phyloP scores from a whole-genome alignment of 2,113 vertebrate genomes.

The Garra rufa region DNA sequence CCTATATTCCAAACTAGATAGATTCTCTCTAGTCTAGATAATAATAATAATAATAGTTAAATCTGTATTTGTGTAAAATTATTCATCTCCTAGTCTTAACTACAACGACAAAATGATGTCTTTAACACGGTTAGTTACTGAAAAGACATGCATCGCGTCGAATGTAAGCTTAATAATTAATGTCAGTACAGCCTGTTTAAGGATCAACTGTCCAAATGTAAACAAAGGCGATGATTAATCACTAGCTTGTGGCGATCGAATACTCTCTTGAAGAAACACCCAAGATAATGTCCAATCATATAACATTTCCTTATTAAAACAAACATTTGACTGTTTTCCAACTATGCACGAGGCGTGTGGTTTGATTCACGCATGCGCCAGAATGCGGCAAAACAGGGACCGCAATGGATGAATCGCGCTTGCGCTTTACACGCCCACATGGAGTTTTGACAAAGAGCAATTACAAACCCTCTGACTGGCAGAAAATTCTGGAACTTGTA shows the following conservation, averaged over 20 bases:
- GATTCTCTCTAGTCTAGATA: neutral
- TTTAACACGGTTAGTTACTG: neutral
- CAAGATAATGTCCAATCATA: neutral
- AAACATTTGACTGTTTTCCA: conserved; percentile 10
- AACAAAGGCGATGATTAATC: neutral
- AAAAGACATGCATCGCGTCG: neutral
- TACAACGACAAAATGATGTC: neutral
- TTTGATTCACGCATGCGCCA: conserved; percentile 67
- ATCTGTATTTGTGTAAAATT: neutral
- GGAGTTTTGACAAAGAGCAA: conserved; percentile 54
- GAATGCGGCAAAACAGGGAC: conserved; percentile 70
- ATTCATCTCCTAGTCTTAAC: neutral
- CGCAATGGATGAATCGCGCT: conserved; percentile 55
- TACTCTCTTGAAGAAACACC: neutral
- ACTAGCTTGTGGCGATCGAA: neutral
- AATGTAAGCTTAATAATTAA: conserved; percentile 11
- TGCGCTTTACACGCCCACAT: conserved; percentile 57
- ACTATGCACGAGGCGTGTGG: neutral
- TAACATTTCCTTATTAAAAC: neutral
- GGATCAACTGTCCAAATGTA: neutral
- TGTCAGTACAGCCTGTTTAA: neutral
- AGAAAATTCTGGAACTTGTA: conserved; percentile 64
- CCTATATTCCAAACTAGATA: no score
- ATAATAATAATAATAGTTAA: neutral
- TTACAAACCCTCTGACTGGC: conserved; percentile 42